A percentile compares a stretch with the other conserved stretches of the same genome.
phyloP scores from a whole-genome alignment of 35 echinoderm and acorn worm species.

The Lytechinus variegatus region DNA sequence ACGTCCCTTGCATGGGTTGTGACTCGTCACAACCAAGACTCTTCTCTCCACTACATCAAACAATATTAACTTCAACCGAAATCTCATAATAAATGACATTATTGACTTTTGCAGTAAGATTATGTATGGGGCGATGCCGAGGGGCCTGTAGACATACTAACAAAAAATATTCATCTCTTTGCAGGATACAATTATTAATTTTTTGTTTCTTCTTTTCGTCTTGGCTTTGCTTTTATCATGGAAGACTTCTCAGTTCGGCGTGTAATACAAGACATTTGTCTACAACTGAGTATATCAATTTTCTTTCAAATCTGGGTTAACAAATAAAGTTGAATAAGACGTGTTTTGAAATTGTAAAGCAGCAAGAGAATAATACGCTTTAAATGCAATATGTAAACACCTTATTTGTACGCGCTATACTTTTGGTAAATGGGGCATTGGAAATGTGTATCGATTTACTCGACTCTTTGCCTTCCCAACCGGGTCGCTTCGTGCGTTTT shows the following conservation, averaged over 20 bases:
- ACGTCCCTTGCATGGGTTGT: too few relatives aligned
- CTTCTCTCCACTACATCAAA: too few relatives aligned
- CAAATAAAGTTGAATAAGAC: neutral
- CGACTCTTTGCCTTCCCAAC: neutral
- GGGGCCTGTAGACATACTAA: too few relatives aligned
- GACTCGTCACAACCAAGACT: too few relatives aligned
- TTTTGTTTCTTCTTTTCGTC: too few relatives aligned
- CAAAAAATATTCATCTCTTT: too few relatives aligned
- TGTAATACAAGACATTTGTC: neutral
- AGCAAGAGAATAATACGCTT: neutral
- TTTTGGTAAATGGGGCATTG: neutral
- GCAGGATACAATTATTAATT: too few relatives aligned
- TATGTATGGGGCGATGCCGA: too few relatives aligned
- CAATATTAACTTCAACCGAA: too few relatives aligned
- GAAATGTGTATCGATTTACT: neutral
- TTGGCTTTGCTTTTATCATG: neutral
- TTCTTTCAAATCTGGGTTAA: neutral
- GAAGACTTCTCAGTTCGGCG: neutral
- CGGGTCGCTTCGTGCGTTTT: neutral
- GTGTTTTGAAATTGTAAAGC: neutral
- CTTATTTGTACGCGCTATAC: neutral
- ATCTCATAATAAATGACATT: too few relatives aligned
- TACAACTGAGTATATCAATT: neutral
- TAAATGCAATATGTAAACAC: neutral
- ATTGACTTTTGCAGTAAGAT: too few relatives aligned